Conservation (phyloP, 2,888 invertebrate genomes). For the Dorcus parallelipipedus region DNA sequence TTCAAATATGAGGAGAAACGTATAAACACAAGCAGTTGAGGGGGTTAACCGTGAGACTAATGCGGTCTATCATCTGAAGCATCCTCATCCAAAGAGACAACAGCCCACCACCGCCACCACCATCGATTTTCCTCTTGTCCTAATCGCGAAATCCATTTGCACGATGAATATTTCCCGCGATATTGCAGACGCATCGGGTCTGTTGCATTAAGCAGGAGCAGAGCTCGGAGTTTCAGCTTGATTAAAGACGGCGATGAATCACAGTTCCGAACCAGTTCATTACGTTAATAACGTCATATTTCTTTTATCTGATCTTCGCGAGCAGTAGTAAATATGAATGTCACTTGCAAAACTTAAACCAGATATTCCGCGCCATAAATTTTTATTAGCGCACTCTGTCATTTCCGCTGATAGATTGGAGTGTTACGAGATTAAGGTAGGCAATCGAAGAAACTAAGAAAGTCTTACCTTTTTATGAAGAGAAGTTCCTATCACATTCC, state of each 20-base stretch:
- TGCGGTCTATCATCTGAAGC: too few species aligned
- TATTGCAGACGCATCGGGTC: constrained; percentile 2
- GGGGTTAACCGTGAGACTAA: too few species aligned
- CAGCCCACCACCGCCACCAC: not conserved
- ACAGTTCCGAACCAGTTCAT: constrained; percentile 28
- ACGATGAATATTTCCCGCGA: constrained; percentile 6
- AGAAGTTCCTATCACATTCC: not conserved
- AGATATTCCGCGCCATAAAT: constrained; percentile 7
- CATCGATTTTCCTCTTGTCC: not conserved
- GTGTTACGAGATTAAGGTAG: too few species aligned
- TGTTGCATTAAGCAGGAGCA: constrained; percentile 13
- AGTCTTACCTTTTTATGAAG: not conserved
- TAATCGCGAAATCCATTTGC: constrained; percentile 13
- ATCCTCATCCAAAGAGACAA: too few species aligned
- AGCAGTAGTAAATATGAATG: constrained; percentile 8
- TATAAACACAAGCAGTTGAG: too few species aligned
- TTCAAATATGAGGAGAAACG: too few species aligned
- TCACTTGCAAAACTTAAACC: constrained; percentile 6
- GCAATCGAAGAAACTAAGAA: too few species aligned
- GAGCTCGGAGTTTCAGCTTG: constrained; percentile 26
- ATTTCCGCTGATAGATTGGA: not conserved
- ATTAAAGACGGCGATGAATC: constrained; percentile 29
- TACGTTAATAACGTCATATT: constrained; percentile 31
- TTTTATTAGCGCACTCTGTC: not conserved
- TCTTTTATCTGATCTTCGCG: constrained; percentile 20